Base-by-base conservation (phyloP, 2,888 invertebrate genomes). In the Hanleya hanleyi region DNA sequence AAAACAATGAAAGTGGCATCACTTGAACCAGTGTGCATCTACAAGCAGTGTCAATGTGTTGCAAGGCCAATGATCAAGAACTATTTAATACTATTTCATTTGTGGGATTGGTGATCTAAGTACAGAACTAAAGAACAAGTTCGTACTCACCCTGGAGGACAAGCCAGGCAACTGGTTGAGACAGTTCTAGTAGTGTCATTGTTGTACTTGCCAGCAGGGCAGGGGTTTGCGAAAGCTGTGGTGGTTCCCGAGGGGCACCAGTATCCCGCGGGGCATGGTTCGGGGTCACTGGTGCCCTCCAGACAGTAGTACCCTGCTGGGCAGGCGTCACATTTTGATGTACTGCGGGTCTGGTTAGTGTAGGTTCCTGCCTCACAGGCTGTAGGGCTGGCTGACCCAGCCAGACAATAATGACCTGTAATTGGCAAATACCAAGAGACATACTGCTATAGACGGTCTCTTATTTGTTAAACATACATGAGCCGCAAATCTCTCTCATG, bases 291-390 rank as follows among this genome's bases (percentile, higher is more conserved):
- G n/a, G 88, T 88, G 71, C 82, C 83, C 5, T 83, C 65, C 0
- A 85, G 77, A 70, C 89, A 89, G 80, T 88, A 89, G 76, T 82
- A 82, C 6, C 88, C 87, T 7, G 77, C 75, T 9, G 88, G 87
- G 71, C 89, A 89, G 32, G 67, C 62, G 6, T 74, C 67, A 74
- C 89, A 89, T n/a, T n/a, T n/a, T 5, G 78, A 49, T 1, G 78
- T 69, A 66, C 81, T 81, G 7, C 87, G 73, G 3, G 83, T 81
- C 37, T 77, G 76, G 67, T 85, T 83, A 51, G 85, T 78, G 75
- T 83, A 86, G 0, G 74, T 80, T 26, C 87, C 87, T 4, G 84
- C 83, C 2, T 77, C 70, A 75, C 89, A 88, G 1, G 84, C 80
- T 1, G 66, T 69, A 1, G 87, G 85, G 1, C 75, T 74, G 1